Evolutionary conservation across 2,888 invertebrate species (phyloP).

Genomic region (Anticlea derivata): DNA sequence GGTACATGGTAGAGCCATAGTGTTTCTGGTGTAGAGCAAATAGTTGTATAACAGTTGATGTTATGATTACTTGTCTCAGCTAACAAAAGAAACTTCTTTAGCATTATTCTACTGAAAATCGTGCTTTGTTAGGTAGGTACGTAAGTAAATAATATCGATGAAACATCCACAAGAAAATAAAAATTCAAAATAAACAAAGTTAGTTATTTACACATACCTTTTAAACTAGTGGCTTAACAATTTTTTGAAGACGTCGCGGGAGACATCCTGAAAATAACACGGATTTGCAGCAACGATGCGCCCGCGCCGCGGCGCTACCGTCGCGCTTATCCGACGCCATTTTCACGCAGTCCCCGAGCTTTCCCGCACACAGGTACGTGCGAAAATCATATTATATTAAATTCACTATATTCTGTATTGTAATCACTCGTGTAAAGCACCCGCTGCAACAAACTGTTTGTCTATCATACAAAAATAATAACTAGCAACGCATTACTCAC

Average conservation of each 20-base stretch:
- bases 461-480: constrained; percentile 17
- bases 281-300: constrained; percentile 73
- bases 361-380: constrained; percentile 79
- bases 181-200: neutral
- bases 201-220: neutral
- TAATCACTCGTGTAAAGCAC: constrained; percentile 36
- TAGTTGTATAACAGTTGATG: no score
- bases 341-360: constrained; percentile 78
- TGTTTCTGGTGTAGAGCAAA: no score
- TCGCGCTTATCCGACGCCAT: constrained; percentile 77
- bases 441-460: constrained; percentile 18
- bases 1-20: no score
- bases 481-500: constrained; percentile 25
- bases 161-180: neutral
- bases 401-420: constrained; percentile 31
- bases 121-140: neutral
- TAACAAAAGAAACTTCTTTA: no score
- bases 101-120: no score
- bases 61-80: no score
- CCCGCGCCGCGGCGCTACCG: constrained; percentile 70
- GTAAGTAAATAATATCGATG: neutral
- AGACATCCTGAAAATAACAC: constrained; percentile 83
- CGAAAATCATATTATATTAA: constrained; percentile 38
- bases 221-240: constrained; percentile 1
- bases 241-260: constrained; percentile 78